Evolutionary conservation across 2,797 vertebrate genomes (phyloP), one percentile per base, ranked within the genome.

Genomic region (Dicrostonyx torquatus): DNA sequence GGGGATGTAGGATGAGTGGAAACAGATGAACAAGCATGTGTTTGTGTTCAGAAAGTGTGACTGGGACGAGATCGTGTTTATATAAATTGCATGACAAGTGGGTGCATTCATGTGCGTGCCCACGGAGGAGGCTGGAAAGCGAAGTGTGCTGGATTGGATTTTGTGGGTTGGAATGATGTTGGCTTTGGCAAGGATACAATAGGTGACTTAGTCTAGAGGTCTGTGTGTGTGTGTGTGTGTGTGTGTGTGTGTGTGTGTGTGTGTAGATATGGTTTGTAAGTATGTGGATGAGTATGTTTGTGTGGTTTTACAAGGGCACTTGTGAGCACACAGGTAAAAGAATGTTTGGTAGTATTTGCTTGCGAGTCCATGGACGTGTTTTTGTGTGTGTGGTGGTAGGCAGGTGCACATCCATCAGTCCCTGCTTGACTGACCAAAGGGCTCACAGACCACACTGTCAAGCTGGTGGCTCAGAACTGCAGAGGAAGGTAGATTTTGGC

Each of bases 51-150:
- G 75, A 55, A 76, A 66, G 60, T 2, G 0, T 45, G 73, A 37
- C 0, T 48, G 83, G 37, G 79, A 34, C 13, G 10, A 20, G 68
- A 45, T 26, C 5, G 45, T 55, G 91, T 70, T 50, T 18, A 14
- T 48, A 17, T 0, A 1, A 24, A 0, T 18, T 0, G 13, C 77
- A 24, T 17, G 72, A 50, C 31, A 58, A 22, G 91, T 22, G 15
- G 14, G 14, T 24, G 40, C 5, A 0, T 60, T 24, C 6, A 37
- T 31, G 66, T n/a, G n/a, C 13, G 11, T 14, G 20, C 43, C 89
- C 4, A 20, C 3, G 70, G 80, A 31, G 24, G 76, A n/a, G 89
- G 34, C 12, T 34, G 14, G 66, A 12, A 31, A 24, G 31, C 18
- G n/a, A 22, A 37, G 73, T 20, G 55, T 34, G 13, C 6, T 0